Conservation (phyloP, 2,888 invertebrate genomes). For the Agelastica alni region DNA sequence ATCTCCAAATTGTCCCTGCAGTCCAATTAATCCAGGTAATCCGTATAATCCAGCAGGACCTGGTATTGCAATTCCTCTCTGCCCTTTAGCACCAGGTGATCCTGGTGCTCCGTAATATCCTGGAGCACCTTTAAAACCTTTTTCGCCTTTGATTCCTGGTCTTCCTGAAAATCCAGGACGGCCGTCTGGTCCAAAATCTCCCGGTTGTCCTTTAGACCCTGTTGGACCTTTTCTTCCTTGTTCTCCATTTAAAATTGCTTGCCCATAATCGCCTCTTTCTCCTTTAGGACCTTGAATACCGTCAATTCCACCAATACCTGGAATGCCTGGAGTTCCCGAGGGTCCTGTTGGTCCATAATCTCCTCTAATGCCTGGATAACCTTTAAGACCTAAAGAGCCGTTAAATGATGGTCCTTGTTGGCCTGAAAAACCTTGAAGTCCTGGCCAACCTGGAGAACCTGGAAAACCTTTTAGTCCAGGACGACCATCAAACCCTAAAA, state of each 20-base stretch:
- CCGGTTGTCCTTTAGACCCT: conserved; percentile 54
- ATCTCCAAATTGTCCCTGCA: conserved; percentile 50
- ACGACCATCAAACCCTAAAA: conserved; percentile 56
- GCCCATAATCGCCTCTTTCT: conserved; percentile 62
- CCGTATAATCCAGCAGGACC: conserved; percentile 52
- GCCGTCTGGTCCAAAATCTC: conserved; percentile 54
- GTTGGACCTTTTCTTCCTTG: conserved; percentile 53
- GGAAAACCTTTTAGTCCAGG: conserved; percentile 60
- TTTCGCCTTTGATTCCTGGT: conserved; percentile 49
- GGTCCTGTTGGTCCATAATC: conserved; percentile 67
- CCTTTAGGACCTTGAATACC: conserved; percentile 58
- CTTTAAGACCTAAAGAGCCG: conserved; percentile 69
- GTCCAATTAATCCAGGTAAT: conserved; percentile 41
- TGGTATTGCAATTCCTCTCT: conserved; percentile 46
- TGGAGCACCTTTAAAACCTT: conserved; percentile 53
- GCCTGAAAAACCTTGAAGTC: conserved; percentile 59
- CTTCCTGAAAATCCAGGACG: conserved; percentile 48
- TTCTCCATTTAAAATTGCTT: conserved; percentile 59
- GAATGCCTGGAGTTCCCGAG: conserved; percentile 47
- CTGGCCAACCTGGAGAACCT: conserved; percentile 61
- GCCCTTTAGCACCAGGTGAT: conserved; percentile 47
- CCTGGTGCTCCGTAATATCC: conserved; percentile 52
- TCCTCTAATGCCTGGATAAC: conserved; percentile 69
- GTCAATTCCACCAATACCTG: conserved; percentile 45
- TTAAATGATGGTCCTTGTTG: conserved; percentile 47